phyloP scores from a whole-genome alignment of 2,888 invertebrate genomes.

The Machimus atricapillus region DNA sequence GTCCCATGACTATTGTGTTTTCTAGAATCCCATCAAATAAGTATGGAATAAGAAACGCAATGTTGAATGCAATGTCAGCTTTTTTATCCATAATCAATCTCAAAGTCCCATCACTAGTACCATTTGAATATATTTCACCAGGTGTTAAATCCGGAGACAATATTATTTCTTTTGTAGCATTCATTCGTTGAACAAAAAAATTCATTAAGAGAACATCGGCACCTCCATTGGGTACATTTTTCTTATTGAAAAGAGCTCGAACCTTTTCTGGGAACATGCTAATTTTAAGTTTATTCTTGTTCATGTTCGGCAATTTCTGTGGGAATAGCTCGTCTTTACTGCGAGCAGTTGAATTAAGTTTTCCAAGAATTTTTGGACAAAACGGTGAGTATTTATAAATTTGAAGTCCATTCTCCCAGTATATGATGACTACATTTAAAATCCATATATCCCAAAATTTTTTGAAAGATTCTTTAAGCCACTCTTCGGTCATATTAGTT shows the following conservation, averaged over 20 bases:
- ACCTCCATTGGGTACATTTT: constrained; percentile 54
- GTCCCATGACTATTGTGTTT: constrained; percentile 64
- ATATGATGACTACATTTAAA: constrained; percentile 62
- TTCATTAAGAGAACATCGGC: constrained; percentile 61
- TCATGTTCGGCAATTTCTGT: constrained; percentile 55
- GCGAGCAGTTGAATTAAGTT: constrained; percentile 47
- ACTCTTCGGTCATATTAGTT: constrained; percentile 45
- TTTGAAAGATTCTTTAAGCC: constrained; percentile 64
- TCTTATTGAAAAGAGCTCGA: constrained; percentile 57
- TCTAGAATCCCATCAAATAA: constrained; percentile 65
- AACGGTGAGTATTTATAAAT: constrained; percentile 67
- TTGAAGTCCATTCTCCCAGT: constrained; percentile 56
- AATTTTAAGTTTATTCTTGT: constrained; percentile 54
- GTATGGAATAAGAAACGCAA: constrained; percentile 64
- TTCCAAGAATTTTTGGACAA: constrained; percentile 59
- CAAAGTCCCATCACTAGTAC: constrained; percentile 53
- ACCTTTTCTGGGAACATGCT: constrained; percentile 60
- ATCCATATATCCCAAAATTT: constrained; percentile 66
- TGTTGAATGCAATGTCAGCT: constrained; percentile 65
- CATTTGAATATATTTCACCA: constrained; percentile 48
- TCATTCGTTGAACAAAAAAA: constrained; percentile 61
- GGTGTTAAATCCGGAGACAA: constrained; percentile 47
- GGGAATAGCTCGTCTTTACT: constrained; percentile 54
- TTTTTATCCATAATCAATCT: constrained; percentile 51
- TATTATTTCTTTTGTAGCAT: constrained; percentile 62